Percentiles rank a stretch among this genome's conserved stretches.
Evolutionary conservation across 2,888 invertebrate genomes (phyloP).

Genomic region (Sialis lutaria): DNA sequence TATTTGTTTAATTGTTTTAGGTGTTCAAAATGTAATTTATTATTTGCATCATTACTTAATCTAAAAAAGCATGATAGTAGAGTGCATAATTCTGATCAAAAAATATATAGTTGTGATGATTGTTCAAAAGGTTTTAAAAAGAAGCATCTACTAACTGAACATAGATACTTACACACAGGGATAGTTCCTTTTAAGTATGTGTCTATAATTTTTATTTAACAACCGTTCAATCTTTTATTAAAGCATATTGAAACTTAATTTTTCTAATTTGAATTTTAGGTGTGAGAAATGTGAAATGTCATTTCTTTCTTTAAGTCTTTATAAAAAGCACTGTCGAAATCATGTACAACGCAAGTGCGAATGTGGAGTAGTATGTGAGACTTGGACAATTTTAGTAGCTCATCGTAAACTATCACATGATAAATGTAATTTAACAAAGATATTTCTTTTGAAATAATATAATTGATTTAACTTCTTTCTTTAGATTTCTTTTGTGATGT

Average conservation of each 20-base stretch:
- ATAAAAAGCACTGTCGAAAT: not conserved
- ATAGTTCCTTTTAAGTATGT: not conserved
- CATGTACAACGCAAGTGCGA: not conserved
- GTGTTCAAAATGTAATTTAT: not conserved
- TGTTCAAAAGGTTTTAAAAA: slow-evolving; percentile 1
- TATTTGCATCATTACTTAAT: not conserved
- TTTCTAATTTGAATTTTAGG: no score
- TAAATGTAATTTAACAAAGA: not conserved
- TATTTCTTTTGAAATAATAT: not conserved
- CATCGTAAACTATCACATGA: no score
- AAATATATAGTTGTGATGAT: not conserved
- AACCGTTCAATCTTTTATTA: not conserved
- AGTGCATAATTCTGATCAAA: not conserved
- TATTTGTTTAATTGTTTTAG: not conserved
- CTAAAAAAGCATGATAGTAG: not conserved
- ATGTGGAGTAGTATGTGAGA: no score
- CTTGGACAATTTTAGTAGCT: no score
- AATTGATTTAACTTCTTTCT: not conserved
- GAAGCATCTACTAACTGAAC: not conserved
- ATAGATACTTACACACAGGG: not conserved
- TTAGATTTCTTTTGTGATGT: not conserved
- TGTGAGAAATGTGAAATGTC: no score
- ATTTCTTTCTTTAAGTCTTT: no score
- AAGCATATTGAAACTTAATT: no score
- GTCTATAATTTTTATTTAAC: not conserved